Evolutionary conservation across 1,140 invertebrate species (phyloP).

Genomic region (Wiebesia pumilae): DNA sequence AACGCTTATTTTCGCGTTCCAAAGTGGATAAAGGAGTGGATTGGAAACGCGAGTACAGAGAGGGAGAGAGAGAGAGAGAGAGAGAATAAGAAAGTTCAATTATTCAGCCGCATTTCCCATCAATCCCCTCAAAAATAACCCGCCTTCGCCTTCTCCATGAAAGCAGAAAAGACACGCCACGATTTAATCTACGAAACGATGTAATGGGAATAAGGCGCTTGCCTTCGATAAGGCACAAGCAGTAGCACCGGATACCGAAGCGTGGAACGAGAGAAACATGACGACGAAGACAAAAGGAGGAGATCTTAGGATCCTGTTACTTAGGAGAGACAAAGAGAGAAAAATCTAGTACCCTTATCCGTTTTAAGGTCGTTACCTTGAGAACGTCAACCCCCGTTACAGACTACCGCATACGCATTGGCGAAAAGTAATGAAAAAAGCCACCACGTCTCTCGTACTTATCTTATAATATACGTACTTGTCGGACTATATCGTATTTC

Average conservation of each 20-base stretch:
- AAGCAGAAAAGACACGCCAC: slow-evolving; percentile 23
- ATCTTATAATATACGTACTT: neutral
- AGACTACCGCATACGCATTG: neutral
- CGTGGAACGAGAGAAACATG: neutral
- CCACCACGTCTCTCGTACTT: neutral
- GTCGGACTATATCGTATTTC: neutral
- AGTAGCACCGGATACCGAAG: neutral
- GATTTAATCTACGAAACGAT: slow-evolving; percentile 43
- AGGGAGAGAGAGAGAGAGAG: neutral
- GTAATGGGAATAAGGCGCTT: slow-evolving; percentile 45
- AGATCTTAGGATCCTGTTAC: neutral
- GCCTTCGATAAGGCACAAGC: slow-evolving; percentile 16
- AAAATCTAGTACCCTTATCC: neutral
- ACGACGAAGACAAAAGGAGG: neutral
- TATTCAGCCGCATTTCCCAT: slow-evolving; percentile 53
- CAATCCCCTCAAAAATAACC: slow-evolving; percentile 49
- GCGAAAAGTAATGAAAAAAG: slow-evolving; percentile 3
- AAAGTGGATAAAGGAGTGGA: slow-evolving; percentile 33
- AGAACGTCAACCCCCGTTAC: neutral
- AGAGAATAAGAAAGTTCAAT: slow-evolving; percentile 47
- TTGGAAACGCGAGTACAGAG: neutral
- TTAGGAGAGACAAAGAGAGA: neutral
- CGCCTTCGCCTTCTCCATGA: neutral
- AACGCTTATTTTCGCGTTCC: neutral
- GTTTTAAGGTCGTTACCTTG: neutral